Evolutionary conservation across 1,140 invertebrate species (phyloP).

Genomic region (Atta texana): DNA sequence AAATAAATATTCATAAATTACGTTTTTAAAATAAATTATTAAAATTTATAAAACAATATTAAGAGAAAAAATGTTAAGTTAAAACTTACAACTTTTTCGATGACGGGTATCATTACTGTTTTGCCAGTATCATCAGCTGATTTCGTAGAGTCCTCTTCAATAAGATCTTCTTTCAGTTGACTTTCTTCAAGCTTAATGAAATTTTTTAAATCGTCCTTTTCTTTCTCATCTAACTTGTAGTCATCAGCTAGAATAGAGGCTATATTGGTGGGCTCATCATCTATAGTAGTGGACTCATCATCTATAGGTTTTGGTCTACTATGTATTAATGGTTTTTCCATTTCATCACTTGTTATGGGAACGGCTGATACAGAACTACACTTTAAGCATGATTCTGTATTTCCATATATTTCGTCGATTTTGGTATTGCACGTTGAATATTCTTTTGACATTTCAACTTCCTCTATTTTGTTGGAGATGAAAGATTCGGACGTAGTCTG

Average conservation of each 20-base stretch:
- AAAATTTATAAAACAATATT: neutral
- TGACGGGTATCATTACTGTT: slow-evolving; percentile 45
- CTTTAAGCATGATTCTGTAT: too few species aligned
- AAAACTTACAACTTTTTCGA: slow-evolving; percentile 60
- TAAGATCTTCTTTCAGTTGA: neutral
- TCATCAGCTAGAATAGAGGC: too few species aligned
- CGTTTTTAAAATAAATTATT: neutral
- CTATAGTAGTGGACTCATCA: too few species aligned
- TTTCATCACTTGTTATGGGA: neutral
- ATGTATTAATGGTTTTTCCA: neutral
- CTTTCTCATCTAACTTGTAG: too few species aligned
- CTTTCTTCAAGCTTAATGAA: neutral
- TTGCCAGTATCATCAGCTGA: neutral
- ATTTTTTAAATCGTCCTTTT: neutral
- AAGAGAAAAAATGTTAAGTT: too few species aligned
- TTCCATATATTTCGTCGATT: too few species aligned
- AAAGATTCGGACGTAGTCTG: too few species aligned
- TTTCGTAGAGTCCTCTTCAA: neutral
- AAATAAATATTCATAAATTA: slow-evolving; percentile 2
- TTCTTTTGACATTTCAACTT: neutral
- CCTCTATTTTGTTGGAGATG: too few species aligned
- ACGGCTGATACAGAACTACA: too few species aligned
- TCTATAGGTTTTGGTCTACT: too few species aligned
- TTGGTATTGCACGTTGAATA: too few species aligned
- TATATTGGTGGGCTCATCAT: too few species aligned